These are phyloP conservation scores for Macroramphosus scolopax DNA, from an alignment of 2,797 vertebrate species.

Conservation along the genomic window DNA sequence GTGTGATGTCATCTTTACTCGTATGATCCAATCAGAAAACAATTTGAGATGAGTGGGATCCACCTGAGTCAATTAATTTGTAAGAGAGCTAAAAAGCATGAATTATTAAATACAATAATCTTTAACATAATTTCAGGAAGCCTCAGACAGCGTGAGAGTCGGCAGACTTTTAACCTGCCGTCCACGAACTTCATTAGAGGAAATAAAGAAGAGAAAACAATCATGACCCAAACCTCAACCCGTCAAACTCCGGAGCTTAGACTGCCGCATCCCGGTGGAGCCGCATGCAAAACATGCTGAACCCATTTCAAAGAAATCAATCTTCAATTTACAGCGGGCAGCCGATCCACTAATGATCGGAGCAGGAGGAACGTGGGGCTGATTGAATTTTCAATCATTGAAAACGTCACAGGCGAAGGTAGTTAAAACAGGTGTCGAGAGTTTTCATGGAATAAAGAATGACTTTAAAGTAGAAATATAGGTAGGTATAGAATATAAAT, in stretches of 20 bases:
- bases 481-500: no score
- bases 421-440: not conserved
- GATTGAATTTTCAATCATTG: constrained; percentile 3
- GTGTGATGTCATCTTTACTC: no score
- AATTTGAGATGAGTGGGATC: no score
- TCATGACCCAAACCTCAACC: not conserved
- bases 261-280: not conserved
- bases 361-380: not conserved
- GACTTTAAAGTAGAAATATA: not conserved
- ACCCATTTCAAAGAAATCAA: constrained; percentile 10
- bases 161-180: no score
- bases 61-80: no score
- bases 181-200: no score
- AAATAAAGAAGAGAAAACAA: not conserved
- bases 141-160: no score
- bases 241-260: not conserved
- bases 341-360: constrained; percentile 4
- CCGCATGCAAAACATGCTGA: not conserved
- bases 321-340: constrained; percentile 11
- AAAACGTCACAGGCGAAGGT: constrained; percentile 6
- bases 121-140: no score
- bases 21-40: no score
- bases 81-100: no score
- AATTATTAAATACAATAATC: no score
- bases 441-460: not conserved